phyloP scores from a whole-genome alignment of 2,113 vertebrate genomes.

The Odontophorus gujanensis region DNA sequence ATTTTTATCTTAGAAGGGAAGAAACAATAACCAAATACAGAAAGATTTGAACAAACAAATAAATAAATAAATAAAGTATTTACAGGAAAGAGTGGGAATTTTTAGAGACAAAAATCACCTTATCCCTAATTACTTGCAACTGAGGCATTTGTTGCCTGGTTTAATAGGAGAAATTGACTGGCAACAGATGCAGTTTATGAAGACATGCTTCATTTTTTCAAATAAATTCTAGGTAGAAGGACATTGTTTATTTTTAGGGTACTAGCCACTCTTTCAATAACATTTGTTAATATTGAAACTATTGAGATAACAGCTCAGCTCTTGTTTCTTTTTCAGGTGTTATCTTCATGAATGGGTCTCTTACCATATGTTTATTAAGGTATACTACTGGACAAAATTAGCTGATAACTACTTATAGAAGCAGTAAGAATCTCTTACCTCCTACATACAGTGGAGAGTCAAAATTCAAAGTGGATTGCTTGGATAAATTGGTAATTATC shows the following conservation, averaged over 20 bases:
- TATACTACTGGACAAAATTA: neutral
- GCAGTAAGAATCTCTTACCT: conserved; percentile 81
- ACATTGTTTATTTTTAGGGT: neutral
- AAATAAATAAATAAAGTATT: neutral
- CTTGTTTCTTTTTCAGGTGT: neutral
- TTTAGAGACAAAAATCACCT: neutral
- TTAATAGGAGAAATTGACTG: neutral
- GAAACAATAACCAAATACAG: neutral
- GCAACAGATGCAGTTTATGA: neutral
- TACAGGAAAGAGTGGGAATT: neutral
- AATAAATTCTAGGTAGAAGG: neutral
- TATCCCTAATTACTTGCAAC: neutral
- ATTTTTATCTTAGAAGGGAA: neutral
- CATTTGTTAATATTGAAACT: neutral
- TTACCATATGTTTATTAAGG: neutral
- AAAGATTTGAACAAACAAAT: neutral
- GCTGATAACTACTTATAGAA: neutral
- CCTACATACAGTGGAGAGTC: conserved; percentile 94
- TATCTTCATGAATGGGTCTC: neutral
- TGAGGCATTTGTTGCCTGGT: neutral
- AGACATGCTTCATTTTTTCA: neutral
- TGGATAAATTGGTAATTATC: conserved; percentile 92
- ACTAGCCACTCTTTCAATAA: neutral
- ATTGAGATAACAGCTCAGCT: neutral
- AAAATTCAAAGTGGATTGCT: conserved; percentile 89